Percentiles rank a stretch among this genome's conserved stretches.
These are phyloP conservation scores for Andrena flavipes DNA, from an alignment of 2,888 invertebrate genomes.

Conservation along the genomic window DNA sequence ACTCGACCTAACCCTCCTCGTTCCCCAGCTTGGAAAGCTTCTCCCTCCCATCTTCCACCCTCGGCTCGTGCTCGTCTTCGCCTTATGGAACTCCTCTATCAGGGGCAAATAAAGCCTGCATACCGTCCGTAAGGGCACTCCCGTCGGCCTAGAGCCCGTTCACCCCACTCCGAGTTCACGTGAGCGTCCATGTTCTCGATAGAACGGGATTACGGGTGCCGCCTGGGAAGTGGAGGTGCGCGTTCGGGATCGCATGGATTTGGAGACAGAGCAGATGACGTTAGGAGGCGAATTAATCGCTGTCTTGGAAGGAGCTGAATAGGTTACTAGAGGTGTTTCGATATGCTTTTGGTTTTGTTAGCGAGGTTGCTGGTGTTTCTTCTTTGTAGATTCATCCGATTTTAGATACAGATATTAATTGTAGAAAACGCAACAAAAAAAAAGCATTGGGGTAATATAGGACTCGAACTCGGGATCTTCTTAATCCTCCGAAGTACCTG, in stretches of 20 bases:
- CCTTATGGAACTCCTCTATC: constrained; percentile 65
- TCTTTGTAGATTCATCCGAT: too few relatives aligned
- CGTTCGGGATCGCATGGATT: neutral
- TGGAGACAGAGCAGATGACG: neutral
- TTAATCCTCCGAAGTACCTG: too few relatives aligned
- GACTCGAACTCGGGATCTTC: too few relatives aligned
- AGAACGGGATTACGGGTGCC: neutral
- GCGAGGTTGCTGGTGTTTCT: too few relatives aligned
- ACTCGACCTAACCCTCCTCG: constrained; percentile 58
- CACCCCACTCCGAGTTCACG: constrained; percentile 18
- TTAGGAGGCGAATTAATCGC: constrained; percentile 4
- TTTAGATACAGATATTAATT: too few relatives aligned
- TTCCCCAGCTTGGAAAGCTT: constrained; percentile 16
- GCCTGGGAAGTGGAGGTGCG: too few relatives aligned
- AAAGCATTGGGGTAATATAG: too few relatives aligned
- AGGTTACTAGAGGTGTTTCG: neutral
- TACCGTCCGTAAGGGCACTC: constrained; percentile 50
- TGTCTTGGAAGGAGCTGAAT: neutral
- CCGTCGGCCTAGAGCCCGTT: constrained; percentile 9
- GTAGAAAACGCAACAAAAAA: too few relatives aligned
- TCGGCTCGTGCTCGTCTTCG: constrained; percentile 36
- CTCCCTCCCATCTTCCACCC: neutral
- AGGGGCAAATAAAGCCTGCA: constrained; percentile 68
- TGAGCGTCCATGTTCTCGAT: constrained; percentile 16
- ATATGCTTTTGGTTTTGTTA: too few relatives aligned